phyloP scores from a whole-genome alignment of 2,888 invertebrate genomes.

The Clanis bilineata region DNA sequence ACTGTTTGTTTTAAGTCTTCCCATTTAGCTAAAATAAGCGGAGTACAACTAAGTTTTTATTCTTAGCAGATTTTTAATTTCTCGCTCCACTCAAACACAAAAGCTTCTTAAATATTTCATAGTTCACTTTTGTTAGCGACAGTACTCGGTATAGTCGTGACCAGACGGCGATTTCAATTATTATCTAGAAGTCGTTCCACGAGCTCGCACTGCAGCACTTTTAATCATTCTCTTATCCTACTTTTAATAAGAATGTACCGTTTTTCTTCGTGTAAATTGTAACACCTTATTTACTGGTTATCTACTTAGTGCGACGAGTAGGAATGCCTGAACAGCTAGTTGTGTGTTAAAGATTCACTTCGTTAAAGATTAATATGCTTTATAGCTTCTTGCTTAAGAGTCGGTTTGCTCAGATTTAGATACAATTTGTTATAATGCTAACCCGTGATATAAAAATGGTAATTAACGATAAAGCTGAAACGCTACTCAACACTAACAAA shows the following conservation, averaged over 20 bases:
- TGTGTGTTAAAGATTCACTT: not conserved
- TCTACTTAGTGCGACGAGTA: constrained; percentile 19
- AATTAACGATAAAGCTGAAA: too few species aligned
- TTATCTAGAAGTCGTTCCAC: constrained; percentile 76
- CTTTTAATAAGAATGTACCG: constrained; percentile 54
- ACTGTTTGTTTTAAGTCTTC: constrained; percentile 4
- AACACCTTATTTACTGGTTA: constrained; percentile 24
- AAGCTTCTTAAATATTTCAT: constrained; percentile 14
- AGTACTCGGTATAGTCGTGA: constrained; percentile 72
- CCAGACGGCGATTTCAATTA: constrained; percentile 80
- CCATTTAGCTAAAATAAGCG: constrained; percentile 3
- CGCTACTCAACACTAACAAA: too few species aligned
- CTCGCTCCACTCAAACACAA: constrained; percentile 12
- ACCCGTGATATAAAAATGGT: too few species aligned
- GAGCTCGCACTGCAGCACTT: constrained; percentile 62
- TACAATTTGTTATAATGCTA: too few species aligned
- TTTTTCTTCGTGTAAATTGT: constrained; percentile 40
- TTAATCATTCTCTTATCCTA: constrained; percentile 68
- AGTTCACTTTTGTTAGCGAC: constrained; percentile 36
- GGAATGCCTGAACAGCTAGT: not conserved
- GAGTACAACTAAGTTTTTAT: not conserved
- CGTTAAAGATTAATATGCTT: too few species aligned
- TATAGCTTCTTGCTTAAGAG: too few species aligned
- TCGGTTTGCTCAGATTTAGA: too few species aligned
- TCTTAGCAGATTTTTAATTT: constrained; percentile 1